A percentile compares a stretch with the other conserved stretches of the same genome.
phyloP scores from a whole-genome alignment of 2,797 vertebrate species.

The Pangasius djambal region DNA sequence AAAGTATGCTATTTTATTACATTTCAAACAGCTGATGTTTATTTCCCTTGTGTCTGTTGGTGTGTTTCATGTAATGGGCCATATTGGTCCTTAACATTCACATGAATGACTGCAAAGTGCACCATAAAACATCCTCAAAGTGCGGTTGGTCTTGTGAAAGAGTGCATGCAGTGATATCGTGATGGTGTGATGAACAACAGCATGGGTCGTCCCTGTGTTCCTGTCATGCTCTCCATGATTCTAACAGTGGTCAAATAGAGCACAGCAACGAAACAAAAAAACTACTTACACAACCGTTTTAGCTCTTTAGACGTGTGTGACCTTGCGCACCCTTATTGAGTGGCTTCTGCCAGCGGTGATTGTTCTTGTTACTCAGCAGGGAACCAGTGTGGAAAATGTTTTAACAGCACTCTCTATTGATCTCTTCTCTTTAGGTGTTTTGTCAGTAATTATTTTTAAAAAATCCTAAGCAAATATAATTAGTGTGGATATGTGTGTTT shows the following conservation, averaged over 20 bases:
- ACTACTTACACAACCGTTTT: neutral
- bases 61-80: neutral
- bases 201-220: neutral
- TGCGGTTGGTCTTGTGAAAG: neutral
- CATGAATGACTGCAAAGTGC: constrained; percentile 7
- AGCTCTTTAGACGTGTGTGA: constrained; percentile 16
- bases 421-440: constrained; percentile 40
- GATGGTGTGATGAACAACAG: neutral
- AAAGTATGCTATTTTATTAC: neutral
- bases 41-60: neutral
- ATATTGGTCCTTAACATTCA: constrained; percentile 6
- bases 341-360: constrained; percentile 17
- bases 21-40: neutral
- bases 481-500: neutral
- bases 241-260: neutral
- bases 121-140: constrained; percentile 24
- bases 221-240: neutral
- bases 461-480: constrained; percentile 28
- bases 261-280: constrained; percentile 3
- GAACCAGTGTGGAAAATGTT: constrained; percentile 42
- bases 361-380: constrained; percentile 44
- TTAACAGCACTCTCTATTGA: constrained; percentile 49
- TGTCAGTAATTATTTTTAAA: constrained; percentile 39
- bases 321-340: constrained; percentile 32
- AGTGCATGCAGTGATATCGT: neutral